Base-by-base conservation (phyloP, 2,888 invertebrate species). In the Neoascia interrupta region DNA sequence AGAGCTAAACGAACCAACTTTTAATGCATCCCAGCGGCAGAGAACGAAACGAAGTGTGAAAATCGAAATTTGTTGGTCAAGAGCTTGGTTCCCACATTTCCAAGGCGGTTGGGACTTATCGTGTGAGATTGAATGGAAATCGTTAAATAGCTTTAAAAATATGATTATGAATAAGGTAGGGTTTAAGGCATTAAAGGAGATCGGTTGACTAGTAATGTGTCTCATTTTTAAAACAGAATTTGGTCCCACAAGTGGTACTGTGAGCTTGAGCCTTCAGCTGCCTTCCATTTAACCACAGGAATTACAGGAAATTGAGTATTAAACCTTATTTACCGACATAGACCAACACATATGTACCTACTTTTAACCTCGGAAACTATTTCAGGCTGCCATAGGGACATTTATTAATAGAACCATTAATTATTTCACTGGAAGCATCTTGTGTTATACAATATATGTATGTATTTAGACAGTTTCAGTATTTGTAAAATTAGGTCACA, bases 41-140 rank as follows among this genome's bases (percentile, higher is more conserved):
- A 61, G 61, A 73, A 79, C 61, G 60, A 79, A 79, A 79, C 79
- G 79, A 79, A 79, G 79, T 79, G 79, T 79, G 79, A 79, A 79
- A 79, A 79, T 79, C 79, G 79, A 79, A 68, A 68, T 79, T 73
- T 73, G 66, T 79, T 61, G 61, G 73, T 66, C 73, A 79, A 61
- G 66, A 73, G 61, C 31, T 31, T 31, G 18, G 31, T 36, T 34
- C 18, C 31, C 8, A 5, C 15, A 21, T 47, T 51, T n/a, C 31
- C 15, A 36, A 39, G 43, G 51, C 53, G 28, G 45, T 43, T 54
- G 19, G n/a, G 31, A 16, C 43, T 47, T 37, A 53, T 58, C 43
- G 39, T 53, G 34, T 28, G 3, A 49, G 34, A 39, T 54, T 37
- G 60, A 15, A 49, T 47, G 53, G 34, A 66, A 73, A 79, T 79